Evolutionary conservation across 1,140 invertebrate species (phyloP).

Genomic region (Drosophila melanica): DNA sequence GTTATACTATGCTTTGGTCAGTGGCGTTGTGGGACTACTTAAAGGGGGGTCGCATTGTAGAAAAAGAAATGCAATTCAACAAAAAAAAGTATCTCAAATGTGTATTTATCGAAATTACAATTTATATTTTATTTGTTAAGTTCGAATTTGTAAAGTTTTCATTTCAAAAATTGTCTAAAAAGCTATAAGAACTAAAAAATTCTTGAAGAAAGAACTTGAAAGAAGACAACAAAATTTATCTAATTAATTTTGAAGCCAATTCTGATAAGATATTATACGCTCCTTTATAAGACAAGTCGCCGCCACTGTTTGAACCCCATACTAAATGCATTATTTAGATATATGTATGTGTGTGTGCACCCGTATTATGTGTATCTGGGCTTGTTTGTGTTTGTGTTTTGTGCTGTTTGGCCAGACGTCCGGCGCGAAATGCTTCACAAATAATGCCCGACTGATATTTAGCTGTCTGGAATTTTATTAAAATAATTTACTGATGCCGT

Average conservation of each 20-base stretch:
- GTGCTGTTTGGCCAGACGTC: constrained; percentile 24
- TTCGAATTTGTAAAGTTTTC: no score
- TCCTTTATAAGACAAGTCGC: not conserved
- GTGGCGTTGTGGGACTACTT: not conserved
- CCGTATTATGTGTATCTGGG: not conserved
- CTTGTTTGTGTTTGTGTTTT: constrained; percentile 6
- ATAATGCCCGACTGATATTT: constrained; percentile 46
- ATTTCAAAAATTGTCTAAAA: no score
- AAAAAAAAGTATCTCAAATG: no score
- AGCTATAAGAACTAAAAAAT: no score
- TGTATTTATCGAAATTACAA: no score
- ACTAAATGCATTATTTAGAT: constrained; percentile 1
- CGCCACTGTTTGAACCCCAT: not conserved
- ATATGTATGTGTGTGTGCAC: not conserved
- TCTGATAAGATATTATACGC: not conserved
- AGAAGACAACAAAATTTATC: no score
- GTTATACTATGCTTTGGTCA: constrained; percentile 3
- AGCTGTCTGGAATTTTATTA: constrained; percentile 66
- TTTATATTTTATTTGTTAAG: no score
- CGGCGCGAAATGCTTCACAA: constrained; percentile 29
- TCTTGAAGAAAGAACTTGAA: no score
- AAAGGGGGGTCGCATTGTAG: not conserved
- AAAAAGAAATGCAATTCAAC: no score
- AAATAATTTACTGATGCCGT: constrained; percentile 64
- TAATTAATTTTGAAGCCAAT: no score